A percentile compares a stretch with the other conserved stretches of the same genome.
Evolutionary conservation across 2,888 invertebrate species (phyloP).

Genomic region (Apodemia mormo): DNA sequence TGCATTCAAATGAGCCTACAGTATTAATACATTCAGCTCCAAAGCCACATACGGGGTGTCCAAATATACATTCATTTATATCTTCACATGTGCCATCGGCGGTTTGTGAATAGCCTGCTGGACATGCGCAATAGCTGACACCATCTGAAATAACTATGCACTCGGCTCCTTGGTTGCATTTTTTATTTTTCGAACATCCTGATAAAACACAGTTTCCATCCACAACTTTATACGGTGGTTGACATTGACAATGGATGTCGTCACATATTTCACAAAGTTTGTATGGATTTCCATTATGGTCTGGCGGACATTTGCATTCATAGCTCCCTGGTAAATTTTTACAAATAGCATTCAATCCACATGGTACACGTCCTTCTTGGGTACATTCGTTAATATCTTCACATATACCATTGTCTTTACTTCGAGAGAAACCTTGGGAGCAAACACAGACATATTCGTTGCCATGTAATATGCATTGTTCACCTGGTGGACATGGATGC

Average conservation of each 20-base stretch:
- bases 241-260: slow-evolving; percentile 92
- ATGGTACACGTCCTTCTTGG: slow-evolving; percentile 88
- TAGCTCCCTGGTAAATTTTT: slow-evolving; percentile 96
- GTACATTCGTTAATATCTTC: slow-evolving; percentile 93
- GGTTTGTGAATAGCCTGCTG: slow-evolving; percentile 90
- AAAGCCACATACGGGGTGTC: slow-evolving; percentile 89
- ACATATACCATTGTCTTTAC: slow-evolving; percentile 87
- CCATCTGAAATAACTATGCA: slow-evolving; percentile 95
- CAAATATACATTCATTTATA: slow-evolving; percentile 91
- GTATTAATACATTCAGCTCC: slow-evolving; percentile 93
- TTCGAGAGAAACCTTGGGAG: slow-evolving; percentile 92
- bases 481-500: slow-evolving; percentile 91
- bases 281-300: slow-evolving; percentile 95
- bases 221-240: slow-evolving; percentile 92
- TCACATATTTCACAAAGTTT: slow-evolving; percentile 92
- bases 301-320: slow-evolving; percentile 94
- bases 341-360: slow-evolving; percentile 94
- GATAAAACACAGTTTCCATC: slow-evolving; percentile 92
- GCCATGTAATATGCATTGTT: slow-evolving; percentile 91
- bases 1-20: slow-evolving; percentile 89
- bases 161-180: slow-evolving; percentile 93
- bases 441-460: slow-evolving; percentile 94
- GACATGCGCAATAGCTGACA: slow-evolving; percentile 96
- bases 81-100: slow-evolving; percentile 92
- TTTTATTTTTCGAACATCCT: slow-evolving; percentile 90